phyloP scores from a whole-genome alignment of 2,797 vertebrate genomes.

The Euthynnus affinis region DNA sequence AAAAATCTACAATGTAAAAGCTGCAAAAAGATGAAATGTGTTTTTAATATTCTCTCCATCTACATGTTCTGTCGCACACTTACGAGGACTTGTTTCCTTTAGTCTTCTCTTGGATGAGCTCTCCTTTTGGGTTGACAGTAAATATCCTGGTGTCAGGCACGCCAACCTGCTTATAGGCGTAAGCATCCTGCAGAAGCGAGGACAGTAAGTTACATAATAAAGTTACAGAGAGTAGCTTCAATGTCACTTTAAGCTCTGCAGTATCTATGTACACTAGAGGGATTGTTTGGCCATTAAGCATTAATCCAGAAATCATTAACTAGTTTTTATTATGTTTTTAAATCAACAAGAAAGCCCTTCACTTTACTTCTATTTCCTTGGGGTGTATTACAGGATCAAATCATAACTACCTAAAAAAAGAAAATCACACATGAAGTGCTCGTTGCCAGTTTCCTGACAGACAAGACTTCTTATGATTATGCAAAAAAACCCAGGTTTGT shows the following conservation, averaged over 20 bases:
- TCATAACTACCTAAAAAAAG: background rate
- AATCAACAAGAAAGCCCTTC: background rate
- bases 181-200: slow-evolving; percentile 87
- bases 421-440: background rate
- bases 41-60: background rate
- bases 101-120: slow-evolving; percentile 91
- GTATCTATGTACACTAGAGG: background rate
- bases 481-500: background rate
- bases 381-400: background rate
- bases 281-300: background rate
- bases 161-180: slow-evolving; percentile 92
- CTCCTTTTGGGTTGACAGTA: slow-evolving; percentile 95
- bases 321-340: slow-evolving; percentile 13
- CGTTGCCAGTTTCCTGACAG: background rate
- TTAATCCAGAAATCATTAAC: slow-evolving; percentile 10
- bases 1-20: background rate
- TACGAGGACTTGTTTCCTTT: slow-evolving; percentile 94
- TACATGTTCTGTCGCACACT: slow-evolving; percentile 65
- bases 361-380: background rate
- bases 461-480: background rate
- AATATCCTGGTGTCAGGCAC: slow-evolving; percentile 91
- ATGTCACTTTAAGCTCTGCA: slow-evolving; percentile 9
- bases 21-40: background rate
- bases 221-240: slow-evolving; percentile 7
- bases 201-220: background rate